These are phyloP conservation scores for Frankliniella intonsa DNA, from an alignment of 2,888 invertebrate species.

Conservation along the genomic window DNA sequence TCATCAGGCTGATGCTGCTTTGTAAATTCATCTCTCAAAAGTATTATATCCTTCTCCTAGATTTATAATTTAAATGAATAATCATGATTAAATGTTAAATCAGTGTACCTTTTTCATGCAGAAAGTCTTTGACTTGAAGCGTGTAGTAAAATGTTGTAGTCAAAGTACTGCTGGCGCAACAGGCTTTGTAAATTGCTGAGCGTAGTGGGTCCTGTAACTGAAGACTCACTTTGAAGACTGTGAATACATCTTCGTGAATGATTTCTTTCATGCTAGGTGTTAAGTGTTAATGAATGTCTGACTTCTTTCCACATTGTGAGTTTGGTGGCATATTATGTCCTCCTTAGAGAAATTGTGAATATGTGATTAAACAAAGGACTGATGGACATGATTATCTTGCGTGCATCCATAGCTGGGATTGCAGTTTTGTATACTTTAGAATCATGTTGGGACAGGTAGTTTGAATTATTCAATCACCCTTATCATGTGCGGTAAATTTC, in stretches of 20 bases:
- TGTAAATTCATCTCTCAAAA: too few species aligned
- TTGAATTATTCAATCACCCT: neutral
- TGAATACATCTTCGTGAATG: neutral
- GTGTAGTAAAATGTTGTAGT: neutral
- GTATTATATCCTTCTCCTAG: too few species aligned
- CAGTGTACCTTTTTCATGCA: neutral
- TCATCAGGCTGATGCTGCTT: too few species aligned
- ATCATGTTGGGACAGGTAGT: neutral
- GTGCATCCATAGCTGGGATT: neutral
- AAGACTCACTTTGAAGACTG: neutral
- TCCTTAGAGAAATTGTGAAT: neutral
- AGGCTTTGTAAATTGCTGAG: neutral
- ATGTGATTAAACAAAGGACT: constrained; percentile 19
- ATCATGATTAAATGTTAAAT: neutral
- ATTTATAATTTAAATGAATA: neutral
- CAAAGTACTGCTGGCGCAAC: neutral
- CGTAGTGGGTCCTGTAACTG: neutral
- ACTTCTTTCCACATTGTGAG: neutral
- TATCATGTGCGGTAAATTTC: neutral
- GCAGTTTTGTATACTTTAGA: neutral
- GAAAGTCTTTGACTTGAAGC: too few species aligned
- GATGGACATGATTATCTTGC: neutral
- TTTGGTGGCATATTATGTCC: neutral
- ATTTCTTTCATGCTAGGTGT: constrained; percentile 8
- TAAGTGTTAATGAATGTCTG: neutral